Base-by-base conservation (phyloP, 1,140 invertebrate genomes). In the Drosophila mauritiana region DNA sequence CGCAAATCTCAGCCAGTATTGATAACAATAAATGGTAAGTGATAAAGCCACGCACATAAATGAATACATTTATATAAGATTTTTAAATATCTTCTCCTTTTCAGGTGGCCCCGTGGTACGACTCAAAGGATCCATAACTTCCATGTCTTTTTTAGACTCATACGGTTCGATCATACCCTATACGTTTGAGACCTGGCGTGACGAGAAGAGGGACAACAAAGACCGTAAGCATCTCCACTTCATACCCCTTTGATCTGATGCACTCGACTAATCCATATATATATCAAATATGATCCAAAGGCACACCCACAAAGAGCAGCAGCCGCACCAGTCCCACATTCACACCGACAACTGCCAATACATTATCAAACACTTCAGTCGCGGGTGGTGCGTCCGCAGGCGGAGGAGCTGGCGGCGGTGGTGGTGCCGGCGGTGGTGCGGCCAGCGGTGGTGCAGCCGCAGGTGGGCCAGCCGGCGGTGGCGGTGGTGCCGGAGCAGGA, bases 71-170 rank as follows among this genome's bases (percentile, higher is more conserved):
- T 17, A 17, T 17, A 17, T 17, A 25, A 25, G 25, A 25, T 25
- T 6, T 27, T 27, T 7, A 31, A 31, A 31, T 52, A 54, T 37
- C 1, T 36, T 48, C 48, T 31, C 13, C 8, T 10, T 12, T 22
- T 0, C 12, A 97, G 98, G 98, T 92, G 95, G 95, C 79, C 97
- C 97, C 78, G 96, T 99, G 91, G 98, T 98, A 94, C 96, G 98
- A 93, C 93, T 99, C 92, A 98, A 98, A 93, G 98, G 98, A 77
- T 95, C 96, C 91, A 98, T 99, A 91, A 93, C 98, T 80, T 96
- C 96, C 57, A 97, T 99, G 95, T 97, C 97, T 53, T 99, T 99
- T 94, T 94, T 99, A 91, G 98, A 99, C 93, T 98, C 96, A 92
- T 97, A 96, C 92, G 97, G 97, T 91, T 95, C 96, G 86, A 93